Evolutionary conservation across 1,140 invertebrate genomes (phyloP), one percentile per base, ranked within the genome.

Genomic region (Plectrocnemia conspersa): DNA sequence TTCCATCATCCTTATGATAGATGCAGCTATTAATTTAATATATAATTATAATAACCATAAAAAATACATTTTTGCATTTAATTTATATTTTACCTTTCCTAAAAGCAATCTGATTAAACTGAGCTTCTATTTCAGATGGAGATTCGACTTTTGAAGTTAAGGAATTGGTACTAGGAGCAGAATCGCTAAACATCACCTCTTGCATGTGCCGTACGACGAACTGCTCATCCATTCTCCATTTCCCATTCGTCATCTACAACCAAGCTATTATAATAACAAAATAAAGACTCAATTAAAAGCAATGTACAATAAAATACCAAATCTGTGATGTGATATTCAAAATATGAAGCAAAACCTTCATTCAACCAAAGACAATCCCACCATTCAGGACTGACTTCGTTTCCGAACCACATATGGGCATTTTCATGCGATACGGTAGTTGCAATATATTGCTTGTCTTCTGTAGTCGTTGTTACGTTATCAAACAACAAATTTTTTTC

Each of bases 51-150:
- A 4, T 18, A 15, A 10, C n/a, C n/a, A n/a, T n/a, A n/a, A n/a
- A n/a, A n/a, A n/a, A n/a, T n/a, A n/a, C n/a, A n/a, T n/a, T n/a
- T n/a, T n/a, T n/a, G n/a, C n/a, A n/a, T n/a, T n/a, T 29, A 23
- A 10, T 2, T n/a, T 47, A 38, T 46, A n/a, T 63, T 69, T 71
- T 66, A 81, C 79, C 74, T 69, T 82, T 81, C 41, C 78, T 77
- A 66, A 93, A 94, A 1, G 87, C 84, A 15, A 93, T 89, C 2
- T 73, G 76, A 65, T 93, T 89, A 65, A 93, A 93, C 3, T 89
- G 82, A 22, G 77, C 74, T 2, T 78, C 70, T 49, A 93, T 88
- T 66, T 91, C 82, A 1, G 75, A 71, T 1, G 88, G 86, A 42
- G 83, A 80, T 44, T 77, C 68, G 1, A 89, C 86, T 1, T 78